Percentiles rank a stretch among this genome's conserved stretches.
These are phyloP conservation scores for Sceliomorpha sp. DNA, from an alignment of 2,888 invertebrate genomes.

Conservation along the genomic window DNA sequence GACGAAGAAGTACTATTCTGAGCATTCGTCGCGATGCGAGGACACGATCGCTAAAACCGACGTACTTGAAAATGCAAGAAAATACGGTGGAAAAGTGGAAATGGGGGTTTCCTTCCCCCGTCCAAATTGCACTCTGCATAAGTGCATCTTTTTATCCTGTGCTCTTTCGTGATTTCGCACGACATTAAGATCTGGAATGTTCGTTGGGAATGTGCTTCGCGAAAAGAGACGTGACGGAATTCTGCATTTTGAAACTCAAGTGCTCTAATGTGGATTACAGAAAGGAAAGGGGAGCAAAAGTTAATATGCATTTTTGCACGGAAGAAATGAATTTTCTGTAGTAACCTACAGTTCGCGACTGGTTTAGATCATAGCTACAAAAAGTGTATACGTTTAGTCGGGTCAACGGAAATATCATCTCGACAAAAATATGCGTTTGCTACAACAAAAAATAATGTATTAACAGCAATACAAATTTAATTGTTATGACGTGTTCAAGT, in stretches of 20 bases:
- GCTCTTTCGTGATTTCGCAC: slow-evolving; percentile 11
- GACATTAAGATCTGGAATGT: slow-evolving; percentile 34
- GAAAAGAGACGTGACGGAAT: slow-evolving; percentile 11
- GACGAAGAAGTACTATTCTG: slow-evolving; percentile 13
- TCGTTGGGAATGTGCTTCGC: slow-evolving; percentile 6
- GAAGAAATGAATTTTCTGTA: too few relatives aligned
- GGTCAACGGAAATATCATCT: too few relatives aligned
- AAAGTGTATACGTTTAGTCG: too few relatives aligned
- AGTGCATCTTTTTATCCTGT: slow-evolving; percentile 42
- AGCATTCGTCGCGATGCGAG: slow-evolving; percentile 24
- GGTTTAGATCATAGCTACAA: too few relatives aligned
- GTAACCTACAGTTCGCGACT: too few relatives aligned
- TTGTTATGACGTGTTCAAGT: too few relatives aligned
- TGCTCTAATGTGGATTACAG: neutral
- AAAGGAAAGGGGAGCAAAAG: too few relatives aligned
- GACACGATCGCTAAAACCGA: slow-evolving; percentile 30
- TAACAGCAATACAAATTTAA: too few relatives aligned
- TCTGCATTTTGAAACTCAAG: slow-evolving; percentile 21
- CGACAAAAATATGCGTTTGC: too few relatives aligned
- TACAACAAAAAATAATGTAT: too few relatives aligned
- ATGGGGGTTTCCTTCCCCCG: neutral
- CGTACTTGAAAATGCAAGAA: slow-evolving; percentile 21
- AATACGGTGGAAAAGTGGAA: slow-evolving; percentile 12
- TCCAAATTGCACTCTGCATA: slow-evolving; percentile 10
- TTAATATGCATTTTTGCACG: too few relatives aligned